phyloP scores from a whole-genome alignment of 2,113 vertebrate genomes.

The Psittacara wagleri region DNA sequence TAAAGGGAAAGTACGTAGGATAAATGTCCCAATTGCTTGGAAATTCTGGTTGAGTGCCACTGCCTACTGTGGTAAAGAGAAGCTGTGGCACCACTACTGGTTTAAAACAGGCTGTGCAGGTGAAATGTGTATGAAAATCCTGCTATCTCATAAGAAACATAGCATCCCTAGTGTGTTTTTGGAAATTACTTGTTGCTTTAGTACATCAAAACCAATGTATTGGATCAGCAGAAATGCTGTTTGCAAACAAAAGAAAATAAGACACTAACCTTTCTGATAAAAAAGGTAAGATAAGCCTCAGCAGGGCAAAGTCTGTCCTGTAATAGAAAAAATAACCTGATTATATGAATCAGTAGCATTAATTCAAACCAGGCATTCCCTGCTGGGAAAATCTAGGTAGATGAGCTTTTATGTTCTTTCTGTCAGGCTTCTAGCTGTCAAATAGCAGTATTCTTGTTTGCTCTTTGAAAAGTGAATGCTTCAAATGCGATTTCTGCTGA shows the following conservation, averaged over 20 bases:
- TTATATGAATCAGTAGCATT: background rate
- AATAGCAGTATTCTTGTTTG: background rate
- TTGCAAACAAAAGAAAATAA: background rate
- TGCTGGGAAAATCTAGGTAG: background rate
- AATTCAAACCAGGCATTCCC: background rate
- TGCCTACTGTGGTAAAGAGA: background rate
- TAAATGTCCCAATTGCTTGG: background rate
- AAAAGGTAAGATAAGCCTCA: background rate
- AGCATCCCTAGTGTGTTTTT: background rate
- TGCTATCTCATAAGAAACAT: background rate
- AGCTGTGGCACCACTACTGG: rapidly evolving
- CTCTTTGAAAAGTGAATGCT: background rate
- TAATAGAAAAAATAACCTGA: background rate
- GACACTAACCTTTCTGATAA: background rate
- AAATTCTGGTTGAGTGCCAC: background rate
- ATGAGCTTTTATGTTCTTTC: background rate
- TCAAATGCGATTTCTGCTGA: background rate
- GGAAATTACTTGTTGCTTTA: slow-evolving; percentile 1
- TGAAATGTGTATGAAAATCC: background rate
- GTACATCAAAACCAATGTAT: background rate
- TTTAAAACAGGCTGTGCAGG: background rate
- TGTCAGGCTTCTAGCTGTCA: background rate
- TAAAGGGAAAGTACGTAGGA: background rate
- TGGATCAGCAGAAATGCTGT: background rate
- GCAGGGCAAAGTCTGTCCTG: background rate